These are phyloP conservation scores for Notolabrus celidotus DNA, from an alignment of 2,797 vertebrate genomes.

Conservation along the genomic window DNA sequence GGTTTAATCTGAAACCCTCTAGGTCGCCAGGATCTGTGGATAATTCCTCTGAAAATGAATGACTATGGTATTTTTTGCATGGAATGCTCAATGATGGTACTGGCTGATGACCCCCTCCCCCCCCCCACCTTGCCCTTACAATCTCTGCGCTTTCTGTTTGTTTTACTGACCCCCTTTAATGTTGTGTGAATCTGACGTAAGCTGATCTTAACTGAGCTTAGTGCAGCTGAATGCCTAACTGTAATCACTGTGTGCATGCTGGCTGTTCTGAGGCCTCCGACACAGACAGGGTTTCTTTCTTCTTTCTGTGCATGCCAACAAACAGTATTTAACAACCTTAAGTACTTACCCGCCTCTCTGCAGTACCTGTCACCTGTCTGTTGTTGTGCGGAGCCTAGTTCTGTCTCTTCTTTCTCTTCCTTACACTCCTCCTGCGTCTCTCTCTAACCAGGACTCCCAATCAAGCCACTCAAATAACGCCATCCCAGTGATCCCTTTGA, in stretches of 20 bases:
- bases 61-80: slow-evolving; percentile 87
- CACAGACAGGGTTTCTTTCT: slow-evolving; percentile 56
- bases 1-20: slow-evolving; percentile 81
- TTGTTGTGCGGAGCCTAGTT: slow-evolving; percentile 71
- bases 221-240: slow-evolving; percentile 69
- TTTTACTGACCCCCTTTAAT: slow-evolving; percentile 66
- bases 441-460: slow-evolving; percentile 9
- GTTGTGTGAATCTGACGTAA: slow-evolving; percentile 61
- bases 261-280: slow-evolving; percentile 47
- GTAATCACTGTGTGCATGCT: slow-evolving; percentile 83
- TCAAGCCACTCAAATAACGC: slow-evolving; percentile 25
- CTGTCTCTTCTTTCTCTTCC: slow-evolving; percentile 59
- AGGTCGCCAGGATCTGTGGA: slow-evolving; percentile 80
- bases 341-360: slow-evolving; percentile 60
- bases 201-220: slow-evolving; percentile 63
- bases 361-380: slow-evolving; percentile 60
- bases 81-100: slow-evolving; percentile 85
- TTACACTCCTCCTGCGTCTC: slow-evolving; percentile 33
- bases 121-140: slow-evolving; percentile 55
- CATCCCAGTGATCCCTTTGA: slow-evolving; percentile 19
- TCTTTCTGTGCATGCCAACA: slow-evolving; percentile 75
- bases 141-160: slow-evolving; percentile 72
- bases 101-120: slow-evolving; percentile 69
- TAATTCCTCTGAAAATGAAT: slow-evolving; percentile 76
- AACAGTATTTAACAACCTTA: slow-evolving; percentile 47